Percentiles rank a stretch among this genome's conserved stretches.
These are phyloP conservation scores for Crotalus viridis DNA, from an alignment of 2,113 vertebrate genomes.

Conservation along the genomic window DNA sequence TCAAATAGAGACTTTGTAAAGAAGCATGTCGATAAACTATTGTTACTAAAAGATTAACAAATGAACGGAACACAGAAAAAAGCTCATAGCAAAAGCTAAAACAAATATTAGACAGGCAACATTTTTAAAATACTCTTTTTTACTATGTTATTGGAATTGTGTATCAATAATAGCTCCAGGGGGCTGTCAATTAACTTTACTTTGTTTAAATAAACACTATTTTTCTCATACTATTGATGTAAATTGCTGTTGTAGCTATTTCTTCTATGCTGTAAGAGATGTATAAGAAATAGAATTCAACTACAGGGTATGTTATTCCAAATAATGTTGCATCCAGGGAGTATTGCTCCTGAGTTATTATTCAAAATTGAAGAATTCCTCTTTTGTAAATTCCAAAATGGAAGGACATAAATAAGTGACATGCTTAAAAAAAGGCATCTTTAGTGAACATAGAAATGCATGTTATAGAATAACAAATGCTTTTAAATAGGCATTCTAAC, in stretches of 20 bases:
- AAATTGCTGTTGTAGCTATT: neutral
- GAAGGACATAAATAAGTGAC: neutral
- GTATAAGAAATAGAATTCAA: neutral
- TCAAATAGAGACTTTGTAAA: slow-evolving; percentile 37
- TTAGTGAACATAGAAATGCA: neutral
- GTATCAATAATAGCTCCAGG: slow-evolving; percentile 26
- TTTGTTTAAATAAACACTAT: slow-evolving; percentile 32
- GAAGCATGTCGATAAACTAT: slow-evolving; percentile 37
- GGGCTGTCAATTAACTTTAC: slow-evolving; percentile 41
- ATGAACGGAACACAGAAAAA: slow-evolving; percentile 53
- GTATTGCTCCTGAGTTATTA: neutral
- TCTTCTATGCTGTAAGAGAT: neutral
- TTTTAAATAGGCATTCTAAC: neutral
- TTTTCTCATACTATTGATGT: slow-evolving; percentile 6
- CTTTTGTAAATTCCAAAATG: neutral
- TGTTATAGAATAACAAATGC: neutral
- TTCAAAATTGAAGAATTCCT: neutral
- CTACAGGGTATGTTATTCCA: neutral
- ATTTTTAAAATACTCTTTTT: slow-evolving; percentile 46
- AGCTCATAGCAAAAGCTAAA: slow-evolving; percentile 58
- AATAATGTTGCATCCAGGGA: neutral
- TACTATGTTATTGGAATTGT: slow-evolving; percentile 47
- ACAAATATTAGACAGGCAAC: slow-evolving; percentile 51
- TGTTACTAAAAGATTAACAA: slow-evolving; percentile 59
- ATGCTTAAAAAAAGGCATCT: neutral